phyloP scores from a whole-genome alignment of 2,888 invertebrate species.

The Dicycla oo region DNA sequence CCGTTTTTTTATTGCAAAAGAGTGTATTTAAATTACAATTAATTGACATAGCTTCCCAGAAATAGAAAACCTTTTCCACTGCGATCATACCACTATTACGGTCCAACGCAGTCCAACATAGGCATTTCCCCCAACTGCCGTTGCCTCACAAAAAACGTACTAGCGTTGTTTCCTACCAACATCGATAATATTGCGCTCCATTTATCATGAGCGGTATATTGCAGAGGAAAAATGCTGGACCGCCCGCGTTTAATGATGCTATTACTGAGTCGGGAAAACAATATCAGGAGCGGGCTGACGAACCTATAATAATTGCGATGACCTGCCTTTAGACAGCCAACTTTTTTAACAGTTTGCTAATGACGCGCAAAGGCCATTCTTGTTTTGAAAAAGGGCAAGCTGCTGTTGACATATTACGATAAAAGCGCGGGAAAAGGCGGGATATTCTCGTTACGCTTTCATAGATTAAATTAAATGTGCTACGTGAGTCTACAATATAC shows the following conservation, averaged over 20 bases:
- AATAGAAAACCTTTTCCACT: constrained; percentile 2
- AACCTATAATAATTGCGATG: constrained; percentile 63
- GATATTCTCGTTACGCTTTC: constrained; percentile 5
- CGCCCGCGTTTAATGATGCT: constrained; percentile 72
- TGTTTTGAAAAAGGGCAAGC: constrained; percentile 43
- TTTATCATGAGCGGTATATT: constrained; percentile 71
- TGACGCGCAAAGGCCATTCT: constrained; percentile 41
- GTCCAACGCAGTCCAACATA: constrained; percentile 13
- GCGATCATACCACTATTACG: constrained; percentile 31
- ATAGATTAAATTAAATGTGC: neutral
- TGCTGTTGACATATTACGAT: constrained; percentile 35
- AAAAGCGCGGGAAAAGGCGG: neutral
- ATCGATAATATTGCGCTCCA: constrained; percentile 70
- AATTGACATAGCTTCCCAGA: neutral
- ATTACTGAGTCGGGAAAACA: constrained; percentile 72
- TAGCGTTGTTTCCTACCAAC: constrained; percentile 58
- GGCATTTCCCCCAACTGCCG: constrained; percentile 38
- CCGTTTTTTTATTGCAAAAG: too few species aligned
- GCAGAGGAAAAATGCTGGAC: constrained; percentile 66
- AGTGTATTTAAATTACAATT: neutral
- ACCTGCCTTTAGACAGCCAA: constrained; percentile 44
- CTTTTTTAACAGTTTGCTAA: constrained; percentile 56
- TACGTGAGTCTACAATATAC: neutral
- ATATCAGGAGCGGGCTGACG: constrained; percentile 65
- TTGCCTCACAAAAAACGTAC: constrained; percentile 41